Evolutionary conservation across 2,797 vertebrate genomes (phyloP).

Genomic region (Petrocephalus schoutedeni): DNA sequence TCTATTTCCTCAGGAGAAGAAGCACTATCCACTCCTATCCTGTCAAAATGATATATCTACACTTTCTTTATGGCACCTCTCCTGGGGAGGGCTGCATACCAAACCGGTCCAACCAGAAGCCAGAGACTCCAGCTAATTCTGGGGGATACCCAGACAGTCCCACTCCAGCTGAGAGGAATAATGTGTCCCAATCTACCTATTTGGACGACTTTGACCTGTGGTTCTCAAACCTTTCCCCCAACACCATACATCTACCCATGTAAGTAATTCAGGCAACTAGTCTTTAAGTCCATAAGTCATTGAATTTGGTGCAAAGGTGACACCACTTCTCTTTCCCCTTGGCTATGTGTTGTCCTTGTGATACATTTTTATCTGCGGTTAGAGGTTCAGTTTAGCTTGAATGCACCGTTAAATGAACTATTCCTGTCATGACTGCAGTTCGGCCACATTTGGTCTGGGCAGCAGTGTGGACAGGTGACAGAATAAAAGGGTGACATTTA

Average conservation of each 20-base stretch:
- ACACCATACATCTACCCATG: not conserved
- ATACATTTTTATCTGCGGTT: too few species aligned
- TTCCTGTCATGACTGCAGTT: not conserved
- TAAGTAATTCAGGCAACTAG: not conserved
- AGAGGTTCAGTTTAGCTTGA: too few species aligned
- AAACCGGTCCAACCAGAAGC: not conserved
- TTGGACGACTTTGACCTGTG: not conserved
- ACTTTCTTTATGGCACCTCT: not conserved
- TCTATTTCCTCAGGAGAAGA: not conserved
- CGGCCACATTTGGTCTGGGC: not conserved
- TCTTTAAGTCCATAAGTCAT: not conserved
- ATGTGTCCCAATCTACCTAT: not conserved
- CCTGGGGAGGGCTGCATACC: not conserved
- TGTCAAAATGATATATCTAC: not conserved
- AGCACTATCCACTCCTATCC: not conserved
- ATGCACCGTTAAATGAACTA: too few species aligned
- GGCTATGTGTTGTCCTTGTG: not conserved
- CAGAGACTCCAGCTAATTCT: not conserved
- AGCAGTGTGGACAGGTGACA: not conserved
- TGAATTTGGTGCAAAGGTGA: not conserved
- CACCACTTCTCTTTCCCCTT: not conserved
- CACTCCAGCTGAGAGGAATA: not conserved
- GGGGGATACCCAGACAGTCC: not conserved
- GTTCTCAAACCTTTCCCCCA: not conserved
- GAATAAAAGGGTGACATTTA: not conserved